Conservation (phyloP, 2,797 vertebrate genomes). For the Sebastes vulpes region DNA sequence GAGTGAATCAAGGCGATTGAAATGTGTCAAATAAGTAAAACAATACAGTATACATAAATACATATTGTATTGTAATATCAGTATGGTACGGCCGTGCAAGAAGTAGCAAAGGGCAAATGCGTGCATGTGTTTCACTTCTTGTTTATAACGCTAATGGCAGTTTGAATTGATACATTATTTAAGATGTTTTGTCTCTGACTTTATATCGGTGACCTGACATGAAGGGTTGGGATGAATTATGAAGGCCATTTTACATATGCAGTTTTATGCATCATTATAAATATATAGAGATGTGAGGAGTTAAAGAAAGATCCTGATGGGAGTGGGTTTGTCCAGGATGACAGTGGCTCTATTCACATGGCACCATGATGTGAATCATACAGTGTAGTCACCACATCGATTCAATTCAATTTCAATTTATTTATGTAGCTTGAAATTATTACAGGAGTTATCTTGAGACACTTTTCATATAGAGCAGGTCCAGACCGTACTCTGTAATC, state of each 20-base stretch:
- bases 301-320: not conserved
- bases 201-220: not conserved
- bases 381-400: no score
- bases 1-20: not conserved
- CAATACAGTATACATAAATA: not conserved
- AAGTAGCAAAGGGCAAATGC: not conserved
- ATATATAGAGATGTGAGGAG: not conserved
- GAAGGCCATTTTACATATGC: not conserved
- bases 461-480: no score
- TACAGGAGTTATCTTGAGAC: no score
- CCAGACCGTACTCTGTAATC: no score
- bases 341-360: not conserved
- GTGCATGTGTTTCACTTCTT: not conserved
- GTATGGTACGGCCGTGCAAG: not conserved
- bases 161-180: not conserved
- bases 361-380: not conserved
- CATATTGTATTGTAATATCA: not conserved
- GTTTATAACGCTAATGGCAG: not conserved
- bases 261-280: not conserved
- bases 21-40: not conserved
- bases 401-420: no score
- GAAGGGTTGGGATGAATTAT: not conserved
- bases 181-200: not conserved
- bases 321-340: not conserved
- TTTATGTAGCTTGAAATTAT: no score